Evolutionary conservation across 2,888 invertebrate genomes (phyloP).

Genomic region (Perithous albicinctus): DNA sequence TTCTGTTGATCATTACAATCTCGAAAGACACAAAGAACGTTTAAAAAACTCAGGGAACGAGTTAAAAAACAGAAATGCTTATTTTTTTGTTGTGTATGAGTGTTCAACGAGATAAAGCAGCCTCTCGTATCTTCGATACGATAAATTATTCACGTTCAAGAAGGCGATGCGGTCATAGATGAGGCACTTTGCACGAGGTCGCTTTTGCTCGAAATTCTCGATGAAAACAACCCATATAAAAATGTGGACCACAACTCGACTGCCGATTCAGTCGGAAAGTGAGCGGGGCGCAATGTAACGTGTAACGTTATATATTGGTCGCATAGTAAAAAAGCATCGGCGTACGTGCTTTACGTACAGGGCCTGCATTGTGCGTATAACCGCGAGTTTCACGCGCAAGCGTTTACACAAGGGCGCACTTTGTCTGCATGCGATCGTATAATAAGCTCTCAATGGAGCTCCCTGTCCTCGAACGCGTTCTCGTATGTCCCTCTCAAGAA

Average conservation of each 20-base stretch:
- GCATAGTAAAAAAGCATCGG: slow-evolving; percentile 24
- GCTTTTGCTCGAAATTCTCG: slow-evolving; percentile 35
- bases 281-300: slow-evolving; percentile 7
- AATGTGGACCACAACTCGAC: slow-evolving; percentile 34
- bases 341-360: slow-evolving; percentile 26
- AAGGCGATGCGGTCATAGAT: slow-evolving; percentile 15
- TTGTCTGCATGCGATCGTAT: slow-evolving; percentile 35
- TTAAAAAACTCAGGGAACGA: slow-evolving; percentile 4
- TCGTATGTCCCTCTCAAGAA: slow-evolving; percentile 35
- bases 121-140: slow-evolving; percentile 46
- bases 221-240: slow-evolving; percentile 25
- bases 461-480: slow-evolving; percentile 45
- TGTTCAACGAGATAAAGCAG: slow-evolving; percentile 17
- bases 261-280: slow-evolving; percentile 16
- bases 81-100: neutral
- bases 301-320: slow-evolving; percentile 1
- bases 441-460: slow-evolving; percentile 53
- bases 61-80: slow-evolving; percentile 17
- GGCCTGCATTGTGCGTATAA: slow-evolving; percentile 56
- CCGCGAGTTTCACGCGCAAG: slow-evolving; percentile 4
- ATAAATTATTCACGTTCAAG: slow-evolving; percentile 58
- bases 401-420: slow-evolving; percentile 61
- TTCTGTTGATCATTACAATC: neutral
- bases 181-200: slow-evolving; percentile 49
- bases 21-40: neutral